These are phyloP conservation scores for Napeogenes inachia DNA, from an alignment of 2,888 invertebrate genomes.

Conservation along the genomic window DNA sequence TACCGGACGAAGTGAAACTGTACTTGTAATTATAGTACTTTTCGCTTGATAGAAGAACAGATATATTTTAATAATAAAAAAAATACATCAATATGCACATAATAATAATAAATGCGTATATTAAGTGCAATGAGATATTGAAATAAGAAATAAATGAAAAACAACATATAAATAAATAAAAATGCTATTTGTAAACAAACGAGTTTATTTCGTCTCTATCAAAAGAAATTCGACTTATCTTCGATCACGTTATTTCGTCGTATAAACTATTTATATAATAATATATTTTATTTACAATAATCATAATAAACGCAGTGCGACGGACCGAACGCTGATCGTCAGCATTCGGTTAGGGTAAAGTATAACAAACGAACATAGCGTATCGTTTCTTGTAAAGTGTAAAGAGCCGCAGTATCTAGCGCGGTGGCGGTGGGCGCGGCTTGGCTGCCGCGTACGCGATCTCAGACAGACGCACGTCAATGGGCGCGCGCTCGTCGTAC, in stretches of 20 bases:
- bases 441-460: slow-evolving; percentile 93
- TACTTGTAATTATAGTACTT: too few species aligned
- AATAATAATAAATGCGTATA: too few species aligned
- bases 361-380: slow-evolving; percentile 13
- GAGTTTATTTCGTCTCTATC: slow-evolving; percentile 72
- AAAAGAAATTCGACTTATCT: slow-evolving; percentile 73
- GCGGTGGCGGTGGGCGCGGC: slow-evolving; percentile 78
- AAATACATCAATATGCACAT: too few species aligned
- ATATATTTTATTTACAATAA: slow-evolving; percentile 48
- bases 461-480: slow-evolving; percentile 92
- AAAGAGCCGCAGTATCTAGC: slow-evolving; percentile 32
- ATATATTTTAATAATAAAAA: too few species aligned
- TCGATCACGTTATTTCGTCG: slow-evolving; percentile 63
- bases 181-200: slow-evolving; percentile 54
- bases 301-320: slow-evolving; percentile 40
- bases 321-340: slow-evolving; percentile 25
- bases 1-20: too few species aligned
- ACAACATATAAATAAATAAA: not conserved
- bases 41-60: too few species aligned
- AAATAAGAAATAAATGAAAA: slow-evolving; percentile 6
- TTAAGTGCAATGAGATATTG: too few species aligned
- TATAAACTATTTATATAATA: slow-evolving; percentile 66
- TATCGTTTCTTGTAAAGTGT: slow-evolving; percentile 12
- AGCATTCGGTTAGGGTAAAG: slow-evolving; percentile 11
- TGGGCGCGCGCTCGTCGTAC: slow-evolving; percentile 93